Evolutionary conservation across 2,113 vertebrate genomes (phyloP), one percentile per base, ranked within the genome.

Genomic region (Hippocampus zosterae): DNA sequence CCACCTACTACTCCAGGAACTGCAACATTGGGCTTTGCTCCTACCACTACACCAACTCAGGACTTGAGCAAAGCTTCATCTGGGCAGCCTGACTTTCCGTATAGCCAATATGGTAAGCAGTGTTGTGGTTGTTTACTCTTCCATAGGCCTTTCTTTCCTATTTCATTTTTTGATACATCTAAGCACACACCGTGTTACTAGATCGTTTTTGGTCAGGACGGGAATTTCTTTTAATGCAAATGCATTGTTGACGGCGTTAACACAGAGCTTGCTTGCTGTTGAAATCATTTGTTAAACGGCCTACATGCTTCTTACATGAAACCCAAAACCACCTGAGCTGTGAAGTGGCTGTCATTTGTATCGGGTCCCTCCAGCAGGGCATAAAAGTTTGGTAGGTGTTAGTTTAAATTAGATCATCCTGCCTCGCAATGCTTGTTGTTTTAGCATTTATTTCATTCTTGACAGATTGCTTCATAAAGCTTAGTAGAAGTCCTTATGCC

Each of bases 71-170:
- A 99, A 92, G 94, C 96, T 84, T 94, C 95, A 2, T 90, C 94
- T 46, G 96, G 94, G 82, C 97, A 98, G 87, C 96, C 95, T 27
- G 97, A 98, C 82, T 99, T 97, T 88, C 89, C 97, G 72, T 99
- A 98, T 64, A 95, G 94, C 87, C 97, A 98, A 88, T 99, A 98
- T 91, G 97, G 97, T 99, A 93, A 95, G 96, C 93, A 80, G 69
- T 75, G 65, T 71, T 65, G 42, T 44, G 42, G 10, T 53, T 8
- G 19, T 29, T 56, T n/a, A 10, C 53, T 11, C 53, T 25, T 59
- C 25, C 56, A 29, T 61, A 68, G 79, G 78, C 70, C 57, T 78
- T 70, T 78, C 69, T 79, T 48, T 80, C 46, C 75, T 74, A 48
- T 71, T 82, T 81, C 57, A 73, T n/a, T 74, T 72, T 66, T 21